Evolutionary conservation across 2,888 invertebrate genomes (phyloP).

Genomic region (Chouioia cunea): DNA sequence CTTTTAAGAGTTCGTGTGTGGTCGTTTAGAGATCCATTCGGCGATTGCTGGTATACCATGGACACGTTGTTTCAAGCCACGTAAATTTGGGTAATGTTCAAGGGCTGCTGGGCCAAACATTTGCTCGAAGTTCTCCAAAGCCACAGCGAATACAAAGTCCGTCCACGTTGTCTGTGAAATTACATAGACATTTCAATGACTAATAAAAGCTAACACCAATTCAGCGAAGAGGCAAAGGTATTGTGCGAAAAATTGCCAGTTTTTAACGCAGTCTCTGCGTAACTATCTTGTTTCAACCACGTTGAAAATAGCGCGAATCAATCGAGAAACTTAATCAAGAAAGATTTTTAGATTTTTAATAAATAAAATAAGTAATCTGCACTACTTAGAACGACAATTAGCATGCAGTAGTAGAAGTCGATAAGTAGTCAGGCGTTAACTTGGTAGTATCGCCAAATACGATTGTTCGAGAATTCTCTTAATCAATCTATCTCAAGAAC

Average conservation of each 20-base stretch:
- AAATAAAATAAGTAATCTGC: background rate
- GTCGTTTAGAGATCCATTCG: slow-evolving; percentile 72
- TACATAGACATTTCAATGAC: slow-evolving; percentile 37
- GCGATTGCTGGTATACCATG: slow-evolving; percentile 71
- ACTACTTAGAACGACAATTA: background rate
- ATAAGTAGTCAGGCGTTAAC: background rate
- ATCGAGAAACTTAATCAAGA: no score
- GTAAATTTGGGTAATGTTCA: slow-evolving; percentile 71
- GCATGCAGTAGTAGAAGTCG: background rate
- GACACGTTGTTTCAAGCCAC: slow-evolving; percentile 71
- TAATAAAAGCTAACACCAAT: no score
- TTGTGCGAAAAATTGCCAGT: no score
- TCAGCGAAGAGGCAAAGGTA: no score
- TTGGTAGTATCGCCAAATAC: no score
- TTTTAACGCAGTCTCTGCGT: no score
- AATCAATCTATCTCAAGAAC: background rate
- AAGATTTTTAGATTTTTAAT: no score
- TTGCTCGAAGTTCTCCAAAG: slow-evolving; percentile 71
- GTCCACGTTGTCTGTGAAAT: slow-evolving; percentile 72
- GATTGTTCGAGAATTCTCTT: no score
- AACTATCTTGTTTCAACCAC: no score
- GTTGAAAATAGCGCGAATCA: no score
- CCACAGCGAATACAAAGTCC: slow-evolving; percentile 73
- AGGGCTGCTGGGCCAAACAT: slow-evolving; percentile 71
- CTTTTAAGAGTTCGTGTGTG: slow-evolving; percentile 71